Conservation (phyloP, 2,888 invertebrate species). For the Drosophila greeni region DNA sequence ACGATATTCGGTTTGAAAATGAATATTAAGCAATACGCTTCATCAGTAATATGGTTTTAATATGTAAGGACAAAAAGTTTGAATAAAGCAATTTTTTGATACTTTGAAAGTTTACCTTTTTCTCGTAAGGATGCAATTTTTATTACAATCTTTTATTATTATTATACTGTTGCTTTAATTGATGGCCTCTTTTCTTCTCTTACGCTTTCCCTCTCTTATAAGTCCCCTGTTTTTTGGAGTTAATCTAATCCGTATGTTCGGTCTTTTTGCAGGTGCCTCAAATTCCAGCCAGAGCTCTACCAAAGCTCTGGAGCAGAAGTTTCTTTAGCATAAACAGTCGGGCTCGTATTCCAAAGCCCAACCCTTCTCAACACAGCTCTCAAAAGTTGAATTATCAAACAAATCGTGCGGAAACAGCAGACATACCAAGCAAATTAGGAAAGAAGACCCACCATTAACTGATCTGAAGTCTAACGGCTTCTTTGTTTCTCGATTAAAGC, state of each 20-base stretch:
- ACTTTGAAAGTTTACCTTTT: constrained; percentile 31
- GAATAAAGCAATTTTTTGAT: constrained; percentile 38
- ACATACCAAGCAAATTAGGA: constrained; percentile 37
- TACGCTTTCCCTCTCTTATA: constrained; percentile 7
- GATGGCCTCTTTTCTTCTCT: constrained; percentile 2
- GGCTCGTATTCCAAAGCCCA: constrained; percentile 79
- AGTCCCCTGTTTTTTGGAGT: constrained; percentile 1
- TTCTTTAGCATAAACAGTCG: constrained; percentile 77
- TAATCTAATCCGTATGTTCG: constrained; percentile 31
- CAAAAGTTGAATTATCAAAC: constrained; percentile 43
- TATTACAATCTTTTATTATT: not conserved
- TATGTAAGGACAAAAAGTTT: constrained; percentile 29
- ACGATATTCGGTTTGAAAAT: constrained; percentile 21
- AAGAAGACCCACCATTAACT: constrained; percentile 36
- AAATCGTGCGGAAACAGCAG: constrained; percentile 39
- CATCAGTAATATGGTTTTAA: constrained; percentile 36
- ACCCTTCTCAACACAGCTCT: constrained; percentile 53
- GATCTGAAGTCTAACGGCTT: constrained; percentile 45
- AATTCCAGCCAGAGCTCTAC: constrained; percentile 82
- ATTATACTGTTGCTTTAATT: constrained; percentile 6
- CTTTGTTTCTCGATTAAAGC: constrained; percentile 42
- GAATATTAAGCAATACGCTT: constrained; percentile 23
- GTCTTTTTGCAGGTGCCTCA: constrained; percentile 75
- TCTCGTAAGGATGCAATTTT: constrained; percentile 10
- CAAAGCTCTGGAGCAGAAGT: constrained; percentile 76